Percentiles rank a stretch among this genome's conserved stretches.
These are phyloP conservation scores for Sycobia sp. DNA, from an alignment of 1,140 invertebrate species.

Conservation along the genomic window DNA sequence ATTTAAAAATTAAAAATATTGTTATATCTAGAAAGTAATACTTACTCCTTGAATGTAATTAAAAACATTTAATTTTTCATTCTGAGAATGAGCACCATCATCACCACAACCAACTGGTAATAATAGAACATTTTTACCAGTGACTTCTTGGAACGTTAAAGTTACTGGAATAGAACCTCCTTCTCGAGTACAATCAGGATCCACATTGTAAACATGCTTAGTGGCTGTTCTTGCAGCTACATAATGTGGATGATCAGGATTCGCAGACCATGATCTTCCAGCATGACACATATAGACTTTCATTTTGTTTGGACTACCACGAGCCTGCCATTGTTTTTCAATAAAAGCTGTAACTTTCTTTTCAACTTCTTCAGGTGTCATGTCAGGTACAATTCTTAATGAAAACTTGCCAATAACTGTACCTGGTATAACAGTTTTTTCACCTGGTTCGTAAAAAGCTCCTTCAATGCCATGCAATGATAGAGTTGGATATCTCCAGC, in stretches of 20 bases:
- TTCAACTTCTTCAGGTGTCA: slow-evolving; percentile 78
- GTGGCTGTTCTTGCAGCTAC: slow-evolving; percentile 85
- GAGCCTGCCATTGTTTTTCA: slow-evolving; percentile 69
- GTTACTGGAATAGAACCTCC: slow-evolving; percentile 97
- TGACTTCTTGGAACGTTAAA: slow-evolving; percentile 86
- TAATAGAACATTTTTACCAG: slow-evolving; percentile 90
- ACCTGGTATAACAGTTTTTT: slow-evolving; percentile 94
- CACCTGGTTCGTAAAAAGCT: slow-evolving; percentile 88
- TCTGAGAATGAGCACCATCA: slow-evolving; percentile 98
- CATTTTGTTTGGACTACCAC: slow-evolving; percentile 86
- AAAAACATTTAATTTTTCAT: slow-evolving; percentile 90
- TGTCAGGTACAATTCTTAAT: slow-evolving; percentile 91
- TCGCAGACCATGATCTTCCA: slow-evolving; percentile 88
- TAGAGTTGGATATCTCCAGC: slow-evolving; percentile 89
- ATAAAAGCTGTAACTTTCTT: slow-evolving; percentile 78
- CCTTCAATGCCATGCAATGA: slow-evolving; percentile 94
- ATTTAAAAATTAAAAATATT: too few relatives aligned
- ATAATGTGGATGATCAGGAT: slow-evolving; percentile 91
- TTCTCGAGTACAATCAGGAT: slow-evolving; percentile 93
- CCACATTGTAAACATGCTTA: slow-evolving; percentile 87
- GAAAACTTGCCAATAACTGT: slow-evolving; percentile 98
- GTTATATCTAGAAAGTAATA: slow-evolving; percentile 39
- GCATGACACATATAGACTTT: slow-evolving; percentile 79
- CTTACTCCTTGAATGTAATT: slow-evolving; percentile 96
- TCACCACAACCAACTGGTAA: slow-evolving; percentile 90